Percentiles rank a stretch among this genome's conserved stretches.
Evolutionary conservation across 2,113 vertebrate species (phyloP).

Genomic region (Mormyrus lacerda): DNA sequence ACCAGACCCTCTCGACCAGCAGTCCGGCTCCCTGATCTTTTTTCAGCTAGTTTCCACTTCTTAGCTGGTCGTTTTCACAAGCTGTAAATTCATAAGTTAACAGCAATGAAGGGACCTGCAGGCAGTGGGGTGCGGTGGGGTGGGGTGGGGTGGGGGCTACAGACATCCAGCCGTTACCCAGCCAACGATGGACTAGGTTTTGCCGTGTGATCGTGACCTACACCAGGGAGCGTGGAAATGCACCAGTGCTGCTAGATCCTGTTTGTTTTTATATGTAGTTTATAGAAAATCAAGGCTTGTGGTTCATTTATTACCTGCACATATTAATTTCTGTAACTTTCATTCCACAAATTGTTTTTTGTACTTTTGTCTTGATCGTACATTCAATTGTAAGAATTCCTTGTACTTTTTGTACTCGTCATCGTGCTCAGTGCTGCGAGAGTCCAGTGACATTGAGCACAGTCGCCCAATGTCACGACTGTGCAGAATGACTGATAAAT

Average conservation of each 20-base stretch:
- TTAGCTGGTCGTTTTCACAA: neutral
- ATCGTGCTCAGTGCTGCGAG: neutral
- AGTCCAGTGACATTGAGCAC: neutral
- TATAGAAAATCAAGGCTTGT: neutral
- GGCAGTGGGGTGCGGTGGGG: neutral
- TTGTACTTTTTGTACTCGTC: neutral
- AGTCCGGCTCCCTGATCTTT: neutral
- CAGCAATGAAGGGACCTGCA: neutral
- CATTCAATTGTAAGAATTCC: neutral
- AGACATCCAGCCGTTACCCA: neutral
- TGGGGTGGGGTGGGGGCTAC: neutral
- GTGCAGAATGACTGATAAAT: neutral
- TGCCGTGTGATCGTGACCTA: neutral
- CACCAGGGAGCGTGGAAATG: neutral
- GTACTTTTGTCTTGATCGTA: neutral
- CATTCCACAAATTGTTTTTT: neutral
- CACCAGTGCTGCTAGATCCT: neutral
- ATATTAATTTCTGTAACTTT: neutral
- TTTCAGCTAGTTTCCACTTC: neutral
- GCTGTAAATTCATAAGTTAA: conserved; percentile 2
- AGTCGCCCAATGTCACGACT: neutral
- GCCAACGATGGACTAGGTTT: neutral
- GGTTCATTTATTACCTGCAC: too few species aligned
- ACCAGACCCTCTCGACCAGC: neutral
- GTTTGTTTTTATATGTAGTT: neutral